These are phyloP conservation scores for Linnaemya vulpina DNA, from an alignment of 2,888 invertebrate species.

Conservation along the genomic window DNA sequence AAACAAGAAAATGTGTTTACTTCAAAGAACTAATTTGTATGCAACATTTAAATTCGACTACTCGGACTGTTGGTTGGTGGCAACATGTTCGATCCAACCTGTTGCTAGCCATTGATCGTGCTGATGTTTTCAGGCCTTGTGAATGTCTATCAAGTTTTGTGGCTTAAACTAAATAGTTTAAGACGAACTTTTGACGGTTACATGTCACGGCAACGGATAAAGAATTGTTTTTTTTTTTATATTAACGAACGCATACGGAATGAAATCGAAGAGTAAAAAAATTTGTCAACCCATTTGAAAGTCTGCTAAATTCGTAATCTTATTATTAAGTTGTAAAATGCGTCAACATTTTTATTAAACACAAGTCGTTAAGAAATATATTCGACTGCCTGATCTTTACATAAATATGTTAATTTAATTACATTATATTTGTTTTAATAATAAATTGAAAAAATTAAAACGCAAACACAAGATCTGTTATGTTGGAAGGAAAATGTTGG, in stretches of 20 bases:
- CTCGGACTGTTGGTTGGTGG: neutral
- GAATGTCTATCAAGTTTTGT: slow-evolving; percentile 52
- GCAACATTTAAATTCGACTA: neutral
- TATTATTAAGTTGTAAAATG: slow-evolving; percentile 25
- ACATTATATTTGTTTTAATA: neutral
- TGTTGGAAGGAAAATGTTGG: neutral
- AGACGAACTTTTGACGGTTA: slow-evolving; percentile 75
- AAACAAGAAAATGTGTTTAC: slow-evolving; percentile 46
- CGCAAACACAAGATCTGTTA: slow-evolving; percentile 2
- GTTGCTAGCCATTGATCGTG: slow-evolving; percentile 10
- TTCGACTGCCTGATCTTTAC: slow-evolving; percentile 13
- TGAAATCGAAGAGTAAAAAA: neutral
- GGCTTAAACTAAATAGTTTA: slow-evolving; percentile 74
- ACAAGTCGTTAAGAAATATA: neutral
- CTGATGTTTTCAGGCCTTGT: neutral
- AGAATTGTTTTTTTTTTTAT: neutral
- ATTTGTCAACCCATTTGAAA: slow-evolving; percentile 12
- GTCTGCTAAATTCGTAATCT: slow-evolving; percentile 15
- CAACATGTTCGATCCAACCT: slow-evolving; percentile 51
- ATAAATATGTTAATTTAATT: slow-evolving; percentile 42
- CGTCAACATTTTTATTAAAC: slow-evolving; percentile 33
- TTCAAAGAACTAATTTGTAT: slow-evolving; percentile 50
- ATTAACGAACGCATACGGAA: slow-evolving; percentile 12
- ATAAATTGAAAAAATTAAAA: neutral
- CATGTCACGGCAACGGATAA: slow-evolving; percentile 70